phyloP scores from a whole-genome alignment of 2,888 invertebrate species.

The Rhogogaster chlorosoma region DNA sequence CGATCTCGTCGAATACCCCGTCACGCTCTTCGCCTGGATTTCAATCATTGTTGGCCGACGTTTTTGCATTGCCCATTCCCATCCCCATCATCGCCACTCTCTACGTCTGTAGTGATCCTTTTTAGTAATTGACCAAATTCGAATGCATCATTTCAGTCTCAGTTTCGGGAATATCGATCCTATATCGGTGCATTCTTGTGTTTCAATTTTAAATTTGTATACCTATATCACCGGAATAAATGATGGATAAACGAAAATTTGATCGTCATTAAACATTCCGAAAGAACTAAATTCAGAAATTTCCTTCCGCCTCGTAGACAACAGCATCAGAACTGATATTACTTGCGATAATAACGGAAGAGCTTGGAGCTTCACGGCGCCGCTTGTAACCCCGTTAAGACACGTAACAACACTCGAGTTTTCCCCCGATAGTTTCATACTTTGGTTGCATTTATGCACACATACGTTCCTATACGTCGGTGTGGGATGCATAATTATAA shows the following conservation, averaged over 20 bases:
- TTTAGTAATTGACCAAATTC: neutral
- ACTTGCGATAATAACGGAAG: constrained; percentile 23
- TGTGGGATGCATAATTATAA: neutral
- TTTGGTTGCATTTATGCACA: neutral
- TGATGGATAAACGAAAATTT: too few relatives aligned
- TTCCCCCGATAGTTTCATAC: neutral
- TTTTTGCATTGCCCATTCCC: neutral
- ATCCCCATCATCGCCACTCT: neutral
- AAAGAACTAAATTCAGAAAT: neutral
- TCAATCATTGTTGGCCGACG: constrained; percentile 12
- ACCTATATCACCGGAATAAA: neutral
- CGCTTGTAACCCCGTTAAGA: constrained; percentile 34
- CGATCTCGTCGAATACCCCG: neutral
- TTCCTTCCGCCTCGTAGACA: neutral
- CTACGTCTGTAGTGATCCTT: neutral
- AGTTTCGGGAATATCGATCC: neutral
- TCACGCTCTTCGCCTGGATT: neutral
- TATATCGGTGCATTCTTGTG: neutral
- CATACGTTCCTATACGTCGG: neutral
- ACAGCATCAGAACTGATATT: neutral
- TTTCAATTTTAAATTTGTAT: neutral
- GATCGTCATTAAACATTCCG: neutral
- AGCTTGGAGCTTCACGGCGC: neutral
- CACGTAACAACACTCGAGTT: constrained; percentile 39
- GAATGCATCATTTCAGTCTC: neutral